Evolutionary conservation across 2,888 invertebrate species (phyloP), one percentile per base, ranked within the genome.

Genomic region (Eurytoma californica): DNA sequence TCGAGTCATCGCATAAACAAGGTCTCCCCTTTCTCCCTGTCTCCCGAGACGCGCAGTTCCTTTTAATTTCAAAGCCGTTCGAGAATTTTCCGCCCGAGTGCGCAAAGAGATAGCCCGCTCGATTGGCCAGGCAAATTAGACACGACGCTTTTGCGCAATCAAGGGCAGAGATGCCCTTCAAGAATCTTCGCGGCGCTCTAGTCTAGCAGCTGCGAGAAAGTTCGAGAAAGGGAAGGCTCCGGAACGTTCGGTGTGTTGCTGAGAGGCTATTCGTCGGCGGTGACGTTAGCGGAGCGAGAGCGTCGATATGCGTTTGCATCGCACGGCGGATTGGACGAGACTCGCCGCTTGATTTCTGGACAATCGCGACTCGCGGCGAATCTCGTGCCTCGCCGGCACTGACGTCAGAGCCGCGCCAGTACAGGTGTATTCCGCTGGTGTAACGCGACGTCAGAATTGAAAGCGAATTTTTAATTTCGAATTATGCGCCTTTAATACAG

Each of bases 321-420:
- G 28, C 3, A n/a, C 57, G 69, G 20, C 57, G 69, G 57, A 57
- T 69, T 69, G 47, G 69, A 18, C 57, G 47, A 39, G 18, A 69
- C 57, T 69, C 55, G 57, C 30, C 20, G 66, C 20, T 39, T 24
- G 24, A 24, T 14, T 58, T 18, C 24, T 24, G 24, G 24, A 30
- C 30, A 3, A 16, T 12, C 14, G 47, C 7, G 49, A n/a, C 20
- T 18, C 18, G 47, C 20, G 18, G 20, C 18, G 20, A 20, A 58
- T 4, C 58, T 9, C 13, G 9, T 24, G 58, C 9, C 3, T 20
- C 20, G 57, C 57, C 20, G n/a, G 58, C 12, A 12, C 1, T 58
- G 24, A 24, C 58, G 58, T 58, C 24, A 58, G 5, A 7, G 30
- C 7, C 5, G 3, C 3, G 7, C 18, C 4, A 4, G 57, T 18